These are phyloP conservation scores for Phragmatobia fuliginosa DNA, from an alignment of 2,888 invertebrate genomes.

Conservation along the genomic window DNA sequence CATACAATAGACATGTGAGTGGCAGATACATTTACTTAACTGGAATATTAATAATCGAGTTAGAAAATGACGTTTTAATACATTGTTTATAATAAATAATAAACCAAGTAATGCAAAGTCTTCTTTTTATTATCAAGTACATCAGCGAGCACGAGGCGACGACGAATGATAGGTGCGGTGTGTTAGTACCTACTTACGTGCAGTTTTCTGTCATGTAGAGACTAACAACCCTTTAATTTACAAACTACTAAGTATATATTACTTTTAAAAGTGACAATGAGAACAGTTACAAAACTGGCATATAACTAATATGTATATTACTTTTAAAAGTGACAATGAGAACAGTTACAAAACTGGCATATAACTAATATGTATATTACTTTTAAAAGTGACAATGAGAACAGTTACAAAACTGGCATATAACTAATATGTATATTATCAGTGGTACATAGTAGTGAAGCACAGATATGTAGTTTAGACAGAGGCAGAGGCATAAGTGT, in stretches of 20 bases:
- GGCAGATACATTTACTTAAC: background rate
- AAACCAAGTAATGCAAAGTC: background rate
- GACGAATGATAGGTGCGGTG: background rate
- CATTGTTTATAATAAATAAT: background rate
- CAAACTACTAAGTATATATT: background rate
- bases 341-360: too few relatives aligned
- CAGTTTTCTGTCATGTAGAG: background rate
- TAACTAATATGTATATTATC: constrained; percentile 47
- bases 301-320: too few relatives aligned
- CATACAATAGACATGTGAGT: background rate
- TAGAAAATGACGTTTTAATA: background rate
- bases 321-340: too few relatives aligned
- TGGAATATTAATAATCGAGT: background rate
- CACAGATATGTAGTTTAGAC: constrained; percentile 59
- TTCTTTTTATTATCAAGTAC: background rate
- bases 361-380: too few relatives aligned
- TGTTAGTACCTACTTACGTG: background rate
- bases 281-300: too few relatives aligned
- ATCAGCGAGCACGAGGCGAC: background rate
- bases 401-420: constrained; percentile 29
- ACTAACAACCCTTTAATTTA: background rate
- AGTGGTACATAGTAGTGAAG: constrained; percentile 41
- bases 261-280: too few relatives aligned
- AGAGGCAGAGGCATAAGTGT: constrained; percentile 59
- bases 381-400: constrained; percentile 20